Evolutionary conservation across 2,113 vertebrate species (phyloP).

Genomic region (Egretta garzetta): DNA sequence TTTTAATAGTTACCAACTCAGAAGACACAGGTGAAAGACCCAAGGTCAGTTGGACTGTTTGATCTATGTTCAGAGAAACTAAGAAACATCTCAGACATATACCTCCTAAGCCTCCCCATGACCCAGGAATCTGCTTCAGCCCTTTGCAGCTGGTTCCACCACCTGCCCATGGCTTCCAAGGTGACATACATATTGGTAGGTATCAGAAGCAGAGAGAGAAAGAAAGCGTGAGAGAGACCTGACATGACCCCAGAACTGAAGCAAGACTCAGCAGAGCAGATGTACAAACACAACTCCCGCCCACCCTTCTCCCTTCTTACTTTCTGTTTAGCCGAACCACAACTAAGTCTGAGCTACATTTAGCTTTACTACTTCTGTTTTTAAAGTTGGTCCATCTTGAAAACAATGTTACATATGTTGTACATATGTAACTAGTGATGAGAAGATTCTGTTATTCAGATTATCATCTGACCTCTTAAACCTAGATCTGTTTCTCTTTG

Average conservation of each 20-base stretch:
- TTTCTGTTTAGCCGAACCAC: background rate
- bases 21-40: background rate
- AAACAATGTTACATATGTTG: background rate
- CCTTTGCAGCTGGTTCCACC: background rate
- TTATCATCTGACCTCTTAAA: background rate
- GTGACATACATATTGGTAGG: background rate
- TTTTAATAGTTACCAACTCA: background rate
- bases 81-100: background rate
- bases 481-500: background rate
- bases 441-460: background rate
- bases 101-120: background rate
- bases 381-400: background rate
- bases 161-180: background rate
- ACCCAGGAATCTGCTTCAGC: background rate
- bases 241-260: background rate
- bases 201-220: background rate
- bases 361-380: background rate
- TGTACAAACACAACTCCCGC: fast-evolving
- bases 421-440: fast-evolving
- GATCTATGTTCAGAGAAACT: background rate
- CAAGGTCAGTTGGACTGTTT: background rate
- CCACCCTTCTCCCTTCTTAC: background rate
- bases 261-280: background rate
- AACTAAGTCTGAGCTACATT: background rate
- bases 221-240: background rate